Evolutionary conservation across 1,140 invertebrate species (phyloP), one percentile per base, ranked within the genome.

Genomic region (Eueides isabella): DNA sequence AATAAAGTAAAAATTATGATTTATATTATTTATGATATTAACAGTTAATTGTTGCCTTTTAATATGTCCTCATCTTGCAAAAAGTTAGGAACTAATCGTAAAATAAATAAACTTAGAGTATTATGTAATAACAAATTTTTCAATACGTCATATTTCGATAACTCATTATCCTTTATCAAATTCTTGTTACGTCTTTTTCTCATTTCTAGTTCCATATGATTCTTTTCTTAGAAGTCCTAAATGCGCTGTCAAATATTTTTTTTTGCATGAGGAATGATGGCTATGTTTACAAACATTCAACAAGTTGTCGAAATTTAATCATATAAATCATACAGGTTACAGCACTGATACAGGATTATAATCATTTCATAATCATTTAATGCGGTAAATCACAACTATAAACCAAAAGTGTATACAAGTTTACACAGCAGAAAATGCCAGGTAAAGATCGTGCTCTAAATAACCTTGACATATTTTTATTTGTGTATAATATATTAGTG

Each of bases 381-480:
- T 66, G 63, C 33, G 7, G 38, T 19, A 65, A 72, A 63, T 64
- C 6, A 14, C 28, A 63, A 44, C 11, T n/a, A 26, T 44, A 41
- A 30, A 64, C 31, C 61, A 28, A 69, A 67, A 61, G 44, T 68
- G 48, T 41, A 33, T 35, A 44, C 16, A 48, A 33, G 16, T 62
- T 41, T 16, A 48, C 48, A 68, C 44, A 64, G 35, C 67, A 63
- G n/a, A 61, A 74, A 64, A 74, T 64, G 29, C 23, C 38, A 63
- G 16, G 61, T n/a, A 30, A 35, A 30, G 61, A 72, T 44, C 81
- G 78, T 85, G 82, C 78, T 70, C 29, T 41, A 72, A 67, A 68
- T 67, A 76, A 75, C 84, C 85, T 87, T 85, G 85, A 85, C 80
- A 76, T 78, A 77, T 82, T 80, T 76, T 79, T 76, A 83, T 72